These are phyloP conservation scores for Gasterosteus aculeatus DNA, from an alignment of 2,113 vertebrate species.

Conservation along the genomic window DNA sequence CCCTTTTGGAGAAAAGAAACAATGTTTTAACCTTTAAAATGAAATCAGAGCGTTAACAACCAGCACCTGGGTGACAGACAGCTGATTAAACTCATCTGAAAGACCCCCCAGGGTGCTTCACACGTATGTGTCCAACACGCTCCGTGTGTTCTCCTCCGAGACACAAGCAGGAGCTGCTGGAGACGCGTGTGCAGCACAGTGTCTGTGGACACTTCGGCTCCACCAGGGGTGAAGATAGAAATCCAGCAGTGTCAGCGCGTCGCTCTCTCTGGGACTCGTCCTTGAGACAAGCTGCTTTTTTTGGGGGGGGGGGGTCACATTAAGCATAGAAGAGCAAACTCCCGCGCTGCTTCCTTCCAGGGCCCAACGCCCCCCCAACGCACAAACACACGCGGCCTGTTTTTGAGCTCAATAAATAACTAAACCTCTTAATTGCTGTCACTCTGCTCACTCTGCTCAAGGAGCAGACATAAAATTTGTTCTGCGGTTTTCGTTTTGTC, in stretches of 20 bases:
- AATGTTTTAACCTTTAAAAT: constrained; percentile 1
- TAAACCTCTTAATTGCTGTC: constrained; percentile 63
- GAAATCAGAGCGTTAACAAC: background rate
- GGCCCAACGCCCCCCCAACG: background rate
- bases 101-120: constrained; percentile 45
- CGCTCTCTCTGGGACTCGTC: constrained; percentile 22
- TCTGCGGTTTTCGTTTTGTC: constrained; percentile 59
- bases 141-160: constrained; percentile 3
- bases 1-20: background rate
- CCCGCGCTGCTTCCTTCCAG: constrained; percentile 44
- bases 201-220: constrained; percentile 56
- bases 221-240: constrained; percentile 66
- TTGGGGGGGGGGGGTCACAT: constrained; percentile 42
- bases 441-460: constrained; percentile 38
- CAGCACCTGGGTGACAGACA: background rate
- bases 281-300: constrained; percentile 59
- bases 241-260: constrained; percentile 42
- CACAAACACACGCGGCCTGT: constrained; percentile 18
- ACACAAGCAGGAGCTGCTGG: constrained; percentile 38
- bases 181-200: constrained; percentile 23
- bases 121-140: constrained; percentile 9
- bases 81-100: constrained; percentile 32
- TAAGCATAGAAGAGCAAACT: constrained; percentile 57
- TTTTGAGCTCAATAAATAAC: constrained; percentile 67
- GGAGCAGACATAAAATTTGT: constrained; percentile 57